These are phyloP conservation scores for Salpingus planirostris DNA, from an alignment of 2,888 invertebrate genomes.

Conservation along the genomic window DNA sequence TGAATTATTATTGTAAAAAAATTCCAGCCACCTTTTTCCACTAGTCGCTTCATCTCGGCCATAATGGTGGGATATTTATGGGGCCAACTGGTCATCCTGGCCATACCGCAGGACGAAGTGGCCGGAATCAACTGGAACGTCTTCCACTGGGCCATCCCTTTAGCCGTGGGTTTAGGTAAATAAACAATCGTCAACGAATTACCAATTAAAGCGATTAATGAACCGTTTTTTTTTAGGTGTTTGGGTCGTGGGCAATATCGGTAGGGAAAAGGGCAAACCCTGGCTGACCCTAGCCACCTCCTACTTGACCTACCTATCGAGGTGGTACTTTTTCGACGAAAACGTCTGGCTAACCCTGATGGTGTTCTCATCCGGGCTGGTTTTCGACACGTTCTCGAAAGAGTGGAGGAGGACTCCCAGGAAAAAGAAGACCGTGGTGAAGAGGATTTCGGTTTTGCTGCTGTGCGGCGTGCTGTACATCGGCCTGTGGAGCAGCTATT, in stretches of 20 bases:
- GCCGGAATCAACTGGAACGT: constrained; percentile 62
- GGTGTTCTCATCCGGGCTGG: constrained; percentile 55
- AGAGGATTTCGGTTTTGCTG: constrained; percentile 50
- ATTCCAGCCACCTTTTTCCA: constrained; percentile 73
- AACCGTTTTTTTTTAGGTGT: constrained; percentile 74
- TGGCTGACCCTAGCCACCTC: constrained; percentile 63
- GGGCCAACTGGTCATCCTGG: constrained; percentile 64
- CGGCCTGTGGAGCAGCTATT: constrained; percentile 65
- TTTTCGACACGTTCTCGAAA: constrained; percentile 70
- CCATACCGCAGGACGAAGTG: constrained; percentile 68
- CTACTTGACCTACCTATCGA: constrained; percentile 55
- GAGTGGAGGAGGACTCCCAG: constrained; percentile 64
- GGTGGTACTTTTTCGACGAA: constrained; percentile 67
- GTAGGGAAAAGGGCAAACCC: constrained; percentile 66
- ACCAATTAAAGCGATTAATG: too few species aligned
- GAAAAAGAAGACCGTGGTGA: constrained; percentile 35
- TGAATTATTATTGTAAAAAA: too few species aligned
- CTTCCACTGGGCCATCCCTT: constrained; percentile 57
- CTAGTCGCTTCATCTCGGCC: constrained; percentile 67
- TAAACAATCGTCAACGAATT: constrained; percentile 2
- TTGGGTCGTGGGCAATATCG: constrained; percentile 85
- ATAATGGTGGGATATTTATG: constrained; percentile 72
- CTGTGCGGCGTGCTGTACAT: constrained; percentile 60
- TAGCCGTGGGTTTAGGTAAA: constrained; percentile 64
- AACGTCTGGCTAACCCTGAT: constrained; percentile 60